phyloP scores from a whole-genome alignment of 2,888 invertebrate species.

The Icerya purchasi region DNA sequence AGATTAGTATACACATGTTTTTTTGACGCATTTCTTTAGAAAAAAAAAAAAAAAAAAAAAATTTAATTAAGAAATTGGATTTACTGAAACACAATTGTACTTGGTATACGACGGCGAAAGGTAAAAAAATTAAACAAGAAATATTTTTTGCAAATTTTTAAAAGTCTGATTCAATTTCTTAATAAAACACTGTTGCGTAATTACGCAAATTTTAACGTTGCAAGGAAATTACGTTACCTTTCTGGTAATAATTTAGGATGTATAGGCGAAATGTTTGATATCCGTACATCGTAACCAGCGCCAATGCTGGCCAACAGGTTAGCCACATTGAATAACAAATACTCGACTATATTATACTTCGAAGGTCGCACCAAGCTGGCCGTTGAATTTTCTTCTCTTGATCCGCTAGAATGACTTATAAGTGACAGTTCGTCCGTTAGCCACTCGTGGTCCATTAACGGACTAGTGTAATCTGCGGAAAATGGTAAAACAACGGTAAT shows the following conservation, averaged over 20 bases:
- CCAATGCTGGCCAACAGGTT: slow-evolving; percentile 76
- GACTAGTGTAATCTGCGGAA: neutral
- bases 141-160: too few species aligned
- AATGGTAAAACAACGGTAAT: neutral
- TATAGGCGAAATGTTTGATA: slow-evolving; percentile 63
- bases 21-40: too few species aligned
- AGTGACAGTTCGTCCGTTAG: slow-evolving; percentile 35
- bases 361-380: slow-evolving; percentile 1
- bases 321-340: slow-evolving; percentile 75
- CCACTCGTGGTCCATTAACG: slow-evolving; percentile 8
- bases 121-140: too few species aligned
- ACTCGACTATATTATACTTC: slow-evolving; percentile 45
- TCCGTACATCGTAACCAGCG: slow-evolving; percentile 75
- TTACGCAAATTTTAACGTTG: neutral
- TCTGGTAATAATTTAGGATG: slow-evolving; percentile 54
- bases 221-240: slow-evolving; percentile 22
- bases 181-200: neutral
- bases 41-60: too few species aligned
- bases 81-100: too few species aligned
- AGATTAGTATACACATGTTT: too few species aligned
- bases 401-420: slow-evolving; percentile 55
- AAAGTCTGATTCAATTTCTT: neutral
- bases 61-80: too few species aligned
- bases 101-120: too few species aligned
- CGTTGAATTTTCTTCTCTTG: slow-evolving; percentile 12